Evolutionary conservation across 1,140 invertebrate species (phyloP).

Genomic region (Ericerus pela): DNA sequence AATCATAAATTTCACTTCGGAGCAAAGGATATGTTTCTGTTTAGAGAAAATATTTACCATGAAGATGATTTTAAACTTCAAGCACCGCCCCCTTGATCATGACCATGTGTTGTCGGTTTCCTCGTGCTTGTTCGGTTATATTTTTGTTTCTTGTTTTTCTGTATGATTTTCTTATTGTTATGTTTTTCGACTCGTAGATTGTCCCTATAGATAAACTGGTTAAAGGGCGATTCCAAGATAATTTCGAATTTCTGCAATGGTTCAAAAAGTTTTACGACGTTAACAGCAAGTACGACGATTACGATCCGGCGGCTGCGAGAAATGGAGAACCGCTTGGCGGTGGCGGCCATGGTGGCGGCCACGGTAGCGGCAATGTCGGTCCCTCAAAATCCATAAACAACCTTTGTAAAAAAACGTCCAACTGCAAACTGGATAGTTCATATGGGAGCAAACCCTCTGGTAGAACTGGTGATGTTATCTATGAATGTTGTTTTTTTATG

Average conservation of each 20-base stretch:
- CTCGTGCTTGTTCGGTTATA: conserved; percentile 16
- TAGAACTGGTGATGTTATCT: conserved; percentile 25
- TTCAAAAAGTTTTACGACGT: conserved; percentile 99
- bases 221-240: conserved; percentile 92
- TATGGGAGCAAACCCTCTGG: conserved; percentile 1
- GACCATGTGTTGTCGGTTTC: too few relatives aligned
- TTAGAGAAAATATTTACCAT: too few relatives aligned
- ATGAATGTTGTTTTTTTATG: too few relatives aligned
- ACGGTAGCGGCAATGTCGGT: conserved; percentile 23
- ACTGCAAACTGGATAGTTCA: background rate
- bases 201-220: conserved; percentile 78
- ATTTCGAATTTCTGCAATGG: conserved; percentile 99
- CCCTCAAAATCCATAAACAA: conserved; percentile 7
- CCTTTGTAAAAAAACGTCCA: background rate
- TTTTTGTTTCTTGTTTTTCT: conserved; percentile 21
- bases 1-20: too few relatives aligned
- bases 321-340: conserved; percentile 66
- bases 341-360: conserved; percentile 30
- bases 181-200: conserved; percentile 42
- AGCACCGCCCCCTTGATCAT: too few relatives aligned
- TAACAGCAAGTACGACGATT: conserved; percentile 84
- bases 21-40: too few relatives aligned
- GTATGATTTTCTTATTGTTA: conserved; percentile 35
- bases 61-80: too few relatives aligned
- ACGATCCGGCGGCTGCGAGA: conserved; percentile 73